Evolutionary conservation across 2,113 vertebrate species (phyloP).

Genomic region (Rhinichthys klamathensis): DNA sequence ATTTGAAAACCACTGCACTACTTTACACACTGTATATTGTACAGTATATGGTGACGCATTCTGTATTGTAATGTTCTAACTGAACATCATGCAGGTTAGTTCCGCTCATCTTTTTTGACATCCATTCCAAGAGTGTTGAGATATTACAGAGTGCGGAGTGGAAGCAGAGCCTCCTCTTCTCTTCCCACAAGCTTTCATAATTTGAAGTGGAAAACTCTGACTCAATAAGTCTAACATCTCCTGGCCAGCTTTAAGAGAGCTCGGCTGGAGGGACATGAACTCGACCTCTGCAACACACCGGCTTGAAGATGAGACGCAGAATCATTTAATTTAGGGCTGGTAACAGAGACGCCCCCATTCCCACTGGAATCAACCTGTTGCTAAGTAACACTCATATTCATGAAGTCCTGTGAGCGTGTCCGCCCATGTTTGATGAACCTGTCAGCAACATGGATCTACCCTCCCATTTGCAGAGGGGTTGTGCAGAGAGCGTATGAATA

Average conservation of each 20-base stretch:
- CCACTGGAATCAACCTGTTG: conserved; percentile 12
- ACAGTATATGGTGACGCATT: background rate
- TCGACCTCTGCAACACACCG: background rate
- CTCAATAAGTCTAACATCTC: conserved; percentile 5
- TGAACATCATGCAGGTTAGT: background rate
- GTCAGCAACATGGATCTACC: conserved; percentile 3
- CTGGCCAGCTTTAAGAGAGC: background rate
- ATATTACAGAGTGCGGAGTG: conserved; percentile 63
- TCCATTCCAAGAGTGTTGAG: conserved; percentile 4
- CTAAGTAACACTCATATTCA: conserved; percentile 39
- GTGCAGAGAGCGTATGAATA: background rate
- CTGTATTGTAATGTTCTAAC: background rate
- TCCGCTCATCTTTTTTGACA: conserved; percentile 52
- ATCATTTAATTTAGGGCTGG: conserved; percentile 21
- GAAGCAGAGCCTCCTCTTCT: conserved; percentile 48
- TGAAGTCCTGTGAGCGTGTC: conserved; percentile 14
- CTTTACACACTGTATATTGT: background rate
- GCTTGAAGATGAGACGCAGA: conserved; percentile 2
- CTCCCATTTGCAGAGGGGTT: conserved; percentile 8
- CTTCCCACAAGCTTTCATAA: background rate
- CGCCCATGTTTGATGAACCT: conserved; percentile 32
- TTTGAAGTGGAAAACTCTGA: conserved; percentile 44
- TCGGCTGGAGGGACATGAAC: background rate
- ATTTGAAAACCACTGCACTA: background rate
- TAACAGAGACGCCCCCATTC: background rate